A percentile compares a stretch with the other conserved stretches of the same genome.
Conservation (phyloP, 1,140 invertebrate genomes). For the Drosophila sproati region DNA sequence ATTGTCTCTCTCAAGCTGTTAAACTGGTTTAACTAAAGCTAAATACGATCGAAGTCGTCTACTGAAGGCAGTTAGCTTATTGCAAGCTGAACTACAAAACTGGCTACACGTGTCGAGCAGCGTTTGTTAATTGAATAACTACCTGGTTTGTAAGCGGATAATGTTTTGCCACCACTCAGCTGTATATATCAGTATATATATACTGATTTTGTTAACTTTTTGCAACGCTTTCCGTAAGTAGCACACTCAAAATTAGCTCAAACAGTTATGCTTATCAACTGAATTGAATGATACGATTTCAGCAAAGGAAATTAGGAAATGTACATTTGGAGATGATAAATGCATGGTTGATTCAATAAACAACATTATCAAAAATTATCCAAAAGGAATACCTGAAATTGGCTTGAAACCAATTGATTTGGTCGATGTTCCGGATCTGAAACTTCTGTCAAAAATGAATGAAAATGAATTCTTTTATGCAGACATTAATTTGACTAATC, state of each 20-base stretch:
- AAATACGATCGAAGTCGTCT: neutral
- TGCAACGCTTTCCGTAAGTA: constrained; percentile 19
- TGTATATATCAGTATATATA: neutral
- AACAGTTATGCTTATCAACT: neutral
- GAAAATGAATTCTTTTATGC: constrained; percentile 29
- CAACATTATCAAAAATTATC: constrained; percentile 42
- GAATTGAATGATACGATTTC: neutral
- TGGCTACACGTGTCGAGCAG: neutral
- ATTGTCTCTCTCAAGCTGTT: neutral
- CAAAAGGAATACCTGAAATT: constrained; percentile 51
- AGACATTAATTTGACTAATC: constrained; percentile 39
- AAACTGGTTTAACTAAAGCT: constrained; percentile 9
- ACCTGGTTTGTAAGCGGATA: neutral
- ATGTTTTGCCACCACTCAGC: neutral
- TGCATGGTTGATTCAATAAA: constrained; percentile 58
- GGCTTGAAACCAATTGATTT: constrained; percentile 61
- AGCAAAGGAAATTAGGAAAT: constrained; percentile 54
- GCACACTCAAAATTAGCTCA: neutral
- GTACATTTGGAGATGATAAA: constrained; percentile 44
- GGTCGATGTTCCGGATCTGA: constrained; percentile 51
- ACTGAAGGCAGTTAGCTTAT: neutral
- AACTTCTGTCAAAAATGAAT: constrained; percentile 25
- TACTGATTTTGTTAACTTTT: neutral
- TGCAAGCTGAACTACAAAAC: constrained; percentile 8
- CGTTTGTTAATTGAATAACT: neutral